Percentiles rank a stretch among this genome's conserved stretches.
Conservation (phyloP, 2,113 vertebrate species). For the Candoia aspera region DNA sequence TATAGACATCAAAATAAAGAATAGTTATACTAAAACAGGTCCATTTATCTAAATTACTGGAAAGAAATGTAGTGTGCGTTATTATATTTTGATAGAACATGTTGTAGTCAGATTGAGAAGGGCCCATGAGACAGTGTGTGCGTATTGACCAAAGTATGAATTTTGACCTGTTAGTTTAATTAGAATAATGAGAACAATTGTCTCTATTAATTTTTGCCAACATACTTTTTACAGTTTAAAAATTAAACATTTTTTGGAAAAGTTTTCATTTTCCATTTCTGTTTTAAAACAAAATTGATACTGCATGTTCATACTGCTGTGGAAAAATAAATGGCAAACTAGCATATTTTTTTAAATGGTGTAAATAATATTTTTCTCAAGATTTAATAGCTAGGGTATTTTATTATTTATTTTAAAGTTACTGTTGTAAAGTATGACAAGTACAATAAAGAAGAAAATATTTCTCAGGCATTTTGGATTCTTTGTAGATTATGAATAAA, state of each 20-base stretch:
- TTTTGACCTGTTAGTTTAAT: slow-evolving; percentile 17
- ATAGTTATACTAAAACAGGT: background rate
- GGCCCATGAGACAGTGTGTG: background rate
- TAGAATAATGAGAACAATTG: slow-evolving; percentile 29
- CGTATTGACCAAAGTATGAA: background rate
- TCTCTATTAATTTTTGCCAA: background rate
- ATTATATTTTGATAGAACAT: background rate
- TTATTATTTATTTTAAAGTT: too few species aligned
- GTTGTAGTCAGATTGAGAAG: background rate
- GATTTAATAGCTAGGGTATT: background rate
- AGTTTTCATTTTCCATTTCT: slow-evolving; percentile 16
- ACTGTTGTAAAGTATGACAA: background rate
- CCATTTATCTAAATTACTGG: rapidly evolving
- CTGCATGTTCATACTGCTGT: slow-evolving; percentile 6
- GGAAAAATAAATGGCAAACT: background rate
- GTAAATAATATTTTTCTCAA: background rate
- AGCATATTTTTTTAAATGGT: background rate
- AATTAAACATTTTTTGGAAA: background rate
- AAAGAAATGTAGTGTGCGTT: background rate
- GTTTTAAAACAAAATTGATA: slow-evolving; percentile 6
- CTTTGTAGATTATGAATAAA: slow-evolving; percentile 10
- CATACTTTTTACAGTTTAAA: background rate
- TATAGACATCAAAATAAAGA: background rate
- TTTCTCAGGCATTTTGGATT: background rate
- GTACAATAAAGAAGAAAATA: background rate